phyloP scores from a whole-genome alignment of 2,113 vertebrate genomes.

The Rhadina sibilatrix region DNA sequence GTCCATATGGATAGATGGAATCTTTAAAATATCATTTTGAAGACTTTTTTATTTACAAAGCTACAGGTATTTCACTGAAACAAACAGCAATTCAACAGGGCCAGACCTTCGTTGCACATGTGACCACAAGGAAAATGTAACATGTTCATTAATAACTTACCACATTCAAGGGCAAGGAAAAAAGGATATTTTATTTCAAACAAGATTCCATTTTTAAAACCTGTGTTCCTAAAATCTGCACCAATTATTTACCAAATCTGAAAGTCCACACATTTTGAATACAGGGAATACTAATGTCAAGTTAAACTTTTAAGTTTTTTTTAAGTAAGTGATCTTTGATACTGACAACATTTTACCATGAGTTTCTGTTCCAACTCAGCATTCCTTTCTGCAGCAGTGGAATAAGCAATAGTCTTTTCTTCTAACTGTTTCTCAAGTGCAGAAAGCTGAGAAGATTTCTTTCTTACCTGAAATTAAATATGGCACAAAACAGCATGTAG shows the following conservation, averaged over 20 bases:
- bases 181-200: not conserved
- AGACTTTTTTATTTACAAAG: not conserved
- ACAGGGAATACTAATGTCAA: not conserved
- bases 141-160: not conserved
- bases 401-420: constrained; percentile 86
- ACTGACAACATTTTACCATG: constrained; percentile 74
- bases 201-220: not conserved
- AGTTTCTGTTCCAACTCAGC: constrained; percentile 84
- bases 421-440: constrained; percentile 88
- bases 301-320: not conserved
- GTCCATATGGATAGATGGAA: not conserved
- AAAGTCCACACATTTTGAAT: not conserved
- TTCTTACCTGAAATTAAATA: constrained; percentile 80
- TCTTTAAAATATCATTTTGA: not conserved
- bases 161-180: not conserved
- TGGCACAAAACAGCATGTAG: not conserved
- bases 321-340: too few relatives aligned
- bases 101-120: not conserved
- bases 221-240: not conserved
- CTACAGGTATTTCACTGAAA: not conserved
- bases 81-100: not conserved
- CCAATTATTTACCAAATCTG: not conserved
- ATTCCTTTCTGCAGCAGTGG: constrained; percentile 78
- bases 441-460: constrained; percentile 81
- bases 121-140: not conserved